Base-by-base conservation (phyloP, 1,140 invertebrate species). In the Drosophila serrata region DNA sequence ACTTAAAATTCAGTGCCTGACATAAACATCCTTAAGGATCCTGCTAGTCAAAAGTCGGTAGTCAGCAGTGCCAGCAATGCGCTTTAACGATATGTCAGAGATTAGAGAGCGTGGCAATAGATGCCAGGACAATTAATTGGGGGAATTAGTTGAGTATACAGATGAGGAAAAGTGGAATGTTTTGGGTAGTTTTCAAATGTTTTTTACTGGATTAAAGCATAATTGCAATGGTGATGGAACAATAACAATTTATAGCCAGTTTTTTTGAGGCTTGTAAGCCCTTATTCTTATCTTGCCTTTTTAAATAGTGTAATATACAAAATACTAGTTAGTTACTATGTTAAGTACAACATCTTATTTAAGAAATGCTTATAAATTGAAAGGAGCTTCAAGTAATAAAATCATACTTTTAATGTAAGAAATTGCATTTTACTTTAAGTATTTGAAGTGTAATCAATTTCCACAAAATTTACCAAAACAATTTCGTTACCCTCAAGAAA, bases 81-180 rank as follows among this genome's bases (percentile, higher is more conserved):
- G 80, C 80, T 87, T 90, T 87, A 88, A 87, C 84, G 80, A 90
- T 87, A 87, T 90, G 84, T 88, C 84, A 81, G 84, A 87, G 84
- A 87, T 87, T 87, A 87, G 67, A 17, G 51, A 67, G 64, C 68
- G 48, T 72, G 65, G 46, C 68, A 59, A 68, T 57, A 75, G 51
- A 33, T 61, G 70, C 67, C 49, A 65, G 39, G 70, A 58, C 76
- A 84, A 88, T 84, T 87, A 88, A 87, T 88, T 88, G 68, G 27
- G 63, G 75, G n/a, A n/a, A n/a, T n/a, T n/a, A n/a, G n/a, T n/a
- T n/a, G n/a, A n/a, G 8, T 19, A 33, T 29, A 27, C n/a, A 24
- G 22, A 15, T 22, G 17, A 2, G n/a, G 31, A 27, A 29, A 13
- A 24, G 8, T 4, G 7, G 2, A 12, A 46, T 33, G 19, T 7